A percentile compares a stretch with the other conserved stretches of the same genome.
These are phyloP conservation scores for Oscheius onirici DNA, from an alignment of 2,888 invertebrate genomes.

Conservation along the genomic window DNA sequence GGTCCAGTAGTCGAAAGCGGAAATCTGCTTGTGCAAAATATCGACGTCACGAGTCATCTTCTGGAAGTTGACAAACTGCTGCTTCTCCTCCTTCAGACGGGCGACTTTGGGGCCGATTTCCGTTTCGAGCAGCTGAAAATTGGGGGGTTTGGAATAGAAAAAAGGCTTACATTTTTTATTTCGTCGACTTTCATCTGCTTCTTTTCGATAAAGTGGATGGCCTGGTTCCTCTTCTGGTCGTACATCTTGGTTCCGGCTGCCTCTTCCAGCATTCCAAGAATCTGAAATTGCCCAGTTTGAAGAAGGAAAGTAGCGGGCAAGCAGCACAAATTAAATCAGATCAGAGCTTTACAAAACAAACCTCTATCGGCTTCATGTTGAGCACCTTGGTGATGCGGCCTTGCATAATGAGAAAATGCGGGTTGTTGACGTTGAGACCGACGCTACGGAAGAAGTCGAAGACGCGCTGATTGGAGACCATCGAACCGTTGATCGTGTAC, in stretches of 20 bases:
- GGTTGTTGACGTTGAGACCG: conserved; percentile 97
- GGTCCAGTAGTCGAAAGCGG: conserved; percentile 25
- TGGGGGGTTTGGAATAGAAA: neutral
- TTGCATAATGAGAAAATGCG: conserved; percentile 98
- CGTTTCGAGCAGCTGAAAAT: conserved; percentile 77
- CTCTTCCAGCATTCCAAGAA: conserved; percentile 96
- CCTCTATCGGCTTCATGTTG: conserved; percentile 97
- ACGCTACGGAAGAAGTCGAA: conserved; percentile 94
- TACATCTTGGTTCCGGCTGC: conserved; percentile 97
- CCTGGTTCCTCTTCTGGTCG: conserved; percentile 88
- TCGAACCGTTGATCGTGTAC: conserved; percentile 87
- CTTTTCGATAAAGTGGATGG: conserved; percentile 87
- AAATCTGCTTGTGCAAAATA: neutral
- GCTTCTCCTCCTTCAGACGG: conserved; percentile 85
- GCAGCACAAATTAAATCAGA: too few species aligned
- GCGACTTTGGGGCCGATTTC: conserved; percentile 90
- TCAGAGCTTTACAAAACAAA: conserved; percentile 71
- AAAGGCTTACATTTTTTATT: conserved; percentile 74
- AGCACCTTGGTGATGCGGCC: conserved; percentile 97
- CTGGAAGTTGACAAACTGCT: conserved; percentile 75
- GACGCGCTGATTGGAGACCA: conserved; percentile 74
- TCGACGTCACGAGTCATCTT: conserved; percentile 25
- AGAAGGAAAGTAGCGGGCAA: too few species aligned
- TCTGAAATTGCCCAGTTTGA: conserved; percentile 77
- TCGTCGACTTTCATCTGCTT: conserved; percentile 90